Evolutionary conservation across 2,113 vertebrate species (phyloP), one percentile per base, ranked within the genome.

Genomic region (Pleuronectes platessa): DNA sequence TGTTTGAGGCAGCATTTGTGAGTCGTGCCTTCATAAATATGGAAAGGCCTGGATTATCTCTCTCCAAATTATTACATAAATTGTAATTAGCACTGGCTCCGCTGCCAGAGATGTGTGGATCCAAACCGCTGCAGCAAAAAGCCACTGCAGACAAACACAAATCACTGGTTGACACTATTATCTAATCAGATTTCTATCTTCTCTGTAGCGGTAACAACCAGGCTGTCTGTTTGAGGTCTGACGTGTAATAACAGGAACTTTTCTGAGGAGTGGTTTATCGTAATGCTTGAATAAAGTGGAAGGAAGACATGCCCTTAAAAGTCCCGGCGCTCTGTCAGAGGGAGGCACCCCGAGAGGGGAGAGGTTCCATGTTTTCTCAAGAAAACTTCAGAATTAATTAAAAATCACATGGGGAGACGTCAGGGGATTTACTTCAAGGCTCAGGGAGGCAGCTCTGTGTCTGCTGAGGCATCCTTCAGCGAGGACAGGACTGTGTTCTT

Each of bases 321-420:
- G 70, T 78, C 69, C 67, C 10, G 37, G 54, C 12, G 56, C 68
- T 51, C 63, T 35, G 74, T 83, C 61, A 76, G 70, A 85, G 26
- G 23, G 24, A 77, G 53, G 40, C 68, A 82, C 70, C 83, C 83
- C 61, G 31, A 40, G 64, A 79, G 77, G 70, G 23, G 26, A 82
- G 85, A 90, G 80, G 90, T 90, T 81, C 71, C 27, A 1, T 78
- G 67, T 84, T 86, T 85, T 84, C 84, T 67, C 55, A 62, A 78
- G 83, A 91, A 91, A 91, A 90, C 86, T 90, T 92, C 78, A 64
- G 82, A 90, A 88, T 91, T 89, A 93, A 93, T 92, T 90, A 92
- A 88, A 90, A 92, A 88, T 92, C 86, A 88, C 86, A 92, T 81
- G 82, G 90, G 89, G 86, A 86, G 85, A 93, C 87, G 83, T 90